Base-by-base conservation (phyloP, 2,113 vertebrate genomes). In the Mastomys coucha region DNA sequence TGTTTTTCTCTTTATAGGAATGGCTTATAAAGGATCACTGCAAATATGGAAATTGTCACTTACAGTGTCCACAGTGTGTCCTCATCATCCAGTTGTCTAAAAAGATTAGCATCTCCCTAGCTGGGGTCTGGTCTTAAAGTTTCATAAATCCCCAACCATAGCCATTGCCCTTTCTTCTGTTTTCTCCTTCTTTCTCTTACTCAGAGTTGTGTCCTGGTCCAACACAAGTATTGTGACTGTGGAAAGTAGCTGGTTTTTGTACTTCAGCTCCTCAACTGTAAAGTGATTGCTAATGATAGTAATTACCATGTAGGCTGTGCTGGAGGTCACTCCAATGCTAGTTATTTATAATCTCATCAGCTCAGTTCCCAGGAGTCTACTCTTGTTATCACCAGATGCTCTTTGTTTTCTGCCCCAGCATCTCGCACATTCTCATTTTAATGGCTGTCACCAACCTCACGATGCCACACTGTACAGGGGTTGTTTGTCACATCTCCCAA, bases 311-410 rank as follows among this genome's bases (percentile, higher is more conserved):
- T 60, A 39, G 70, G 28, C n/a, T 75, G 6, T 31, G 20, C 42
- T 85, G 33, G 26, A 13, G 28, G 24, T 72, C 58, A 81, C 9
- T 28, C 24, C 42, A 91, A n/a, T 84, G 89, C 69, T 73, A 88
- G 86, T 63, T 78, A 88, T 78, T 93, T 85, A 4, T 86, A 89
- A 89, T 87, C 12, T n/a, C 82, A n/a, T 88, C 56, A 60, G 73
- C 39, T 17, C 17, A 60, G 9, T 72, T 33, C 45, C 31, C 87
- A 91, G 53, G 42, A 91, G 88, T 8, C 53, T 85, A 28, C 42
- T 73, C 56, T 93, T 88, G 85, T 67, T 67, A 67, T 69, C 45
- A 89, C 36, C 31, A 93, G 33, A 70, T 78, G 2, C 39, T 24
- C 24, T 53, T 88, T 60, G 3, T 28, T 36, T 65, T n/a, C 20